phyloP scores from a whole-genome alignment of 2,888 invertebrate species.

The Branchipolynoe longqiensis region DNA sequence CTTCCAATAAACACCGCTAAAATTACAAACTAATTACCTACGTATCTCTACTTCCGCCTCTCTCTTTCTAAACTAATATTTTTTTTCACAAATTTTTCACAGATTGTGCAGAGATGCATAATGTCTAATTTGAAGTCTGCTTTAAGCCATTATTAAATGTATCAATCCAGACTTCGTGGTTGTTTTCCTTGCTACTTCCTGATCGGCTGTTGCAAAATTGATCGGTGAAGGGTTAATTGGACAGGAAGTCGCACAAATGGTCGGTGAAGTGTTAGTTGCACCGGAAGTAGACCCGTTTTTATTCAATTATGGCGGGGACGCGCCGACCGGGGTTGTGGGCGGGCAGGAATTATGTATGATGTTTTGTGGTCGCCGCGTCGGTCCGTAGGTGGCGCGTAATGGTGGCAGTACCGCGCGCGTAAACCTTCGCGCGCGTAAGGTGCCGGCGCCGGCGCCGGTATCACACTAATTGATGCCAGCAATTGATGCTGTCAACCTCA shows the following conservation, averaged over 20 bases:
- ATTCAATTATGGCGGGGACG: constrained; percentile 5
- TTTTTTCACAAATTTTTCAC: too few species aligned
- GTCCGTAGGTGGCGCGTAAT: neutral
- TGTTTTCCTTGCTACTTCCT: too few species aligned
- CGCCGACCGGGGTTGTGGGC: neutral
- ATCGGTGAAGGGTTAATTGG: neutral
- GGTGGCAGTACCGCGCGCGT: neutral
- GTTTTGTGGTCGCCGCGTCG: constrained; percentile 34
- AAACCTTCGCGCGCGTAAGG: neutral
- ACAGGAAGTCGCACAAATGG: neutral
- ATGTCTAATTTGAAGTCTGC: too few species aligned
- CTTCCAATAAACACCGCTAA: too few species aligned
- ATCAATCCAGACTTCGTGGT: too few species aligned
- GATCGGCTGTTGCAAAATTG: too few species aligned
- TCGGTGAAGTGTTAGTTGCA: neutral
- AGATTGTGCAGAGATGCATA: too few species aligned
- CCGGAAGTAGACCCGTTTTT: constrained; percentile 7
- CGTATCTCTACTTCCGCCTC: too few species aligned
- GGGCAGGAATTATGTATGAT: constrained; percentile 17
- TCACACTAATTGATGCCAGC: constrained; percentile 36
- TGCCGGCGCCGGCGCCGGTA: neutral
- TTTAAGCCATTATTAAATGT: too few species aligned
- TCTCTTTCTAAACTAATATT: too few species aligned
- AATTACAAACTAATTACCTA: too few species aligned
- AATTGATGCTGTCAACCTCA: constrained; percentile 55